Evolutionary conservation across 2,797 vertebrate species (phyloP).

Genomic region (Trachurus trachurus): DNA sequence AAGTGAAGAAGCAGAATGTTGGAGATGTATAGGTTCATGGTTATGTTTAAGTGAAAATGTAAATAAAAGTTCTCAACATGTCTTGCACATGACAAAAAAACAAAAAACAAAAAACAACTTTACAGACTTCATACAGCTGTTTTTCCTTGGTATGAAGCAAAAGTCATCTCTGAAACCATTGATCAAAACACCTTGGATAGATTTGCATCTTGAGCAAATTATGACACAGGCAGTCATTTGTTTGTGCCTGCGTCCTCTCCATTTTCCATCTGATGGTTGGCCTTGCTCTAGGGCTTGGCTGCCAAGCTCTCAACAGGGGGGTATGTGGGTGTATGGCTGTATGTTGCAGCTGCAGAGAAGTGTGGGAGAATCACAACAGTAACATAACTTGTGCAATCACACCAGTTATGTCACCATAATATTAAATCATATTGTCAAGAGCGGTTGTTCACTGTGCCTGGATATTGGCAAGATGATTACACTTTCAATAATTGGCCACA

Average conservation of each 20-base stretch:
- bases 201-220: too few species aligned
- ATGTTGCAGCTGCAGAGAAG: conserved; percentile 67
- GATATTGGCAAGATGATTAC: conserved; percentile 15
- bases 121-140: not conserved
- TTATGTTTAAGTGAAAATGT: too few species aligned
- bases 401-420: conserved; percentile 38
- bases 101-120: conserved; percentile 10
- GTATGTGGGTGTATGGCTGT: conserved; percentile 51
- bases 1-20: too few species aligned
- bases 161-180: not conserved
- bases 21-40: too few species aligned
- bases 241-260: conserved; percentile 34
- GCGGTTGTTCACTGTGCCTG: not conserved
- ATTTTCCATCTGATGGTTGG: conserved; percentile 37
- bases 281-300: conserved; percentile 23
- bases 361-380: conserved; percentile 51
- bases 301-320: conserved; percentile 49
- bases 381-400: conserved; percentile 43
- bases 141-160: not conserved
- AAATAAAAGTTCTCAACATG: not conserved
- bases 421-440: conserved; percentile 42
- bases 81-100: not conserved
- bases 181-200: too few species aligned
- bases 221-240: conserved; percentile 41
- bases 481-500: conserved; percentile 1